Base-by-base conservation (phyloP, 2,797 vertebrate species). In the Argyrosomus regius region DNA sequence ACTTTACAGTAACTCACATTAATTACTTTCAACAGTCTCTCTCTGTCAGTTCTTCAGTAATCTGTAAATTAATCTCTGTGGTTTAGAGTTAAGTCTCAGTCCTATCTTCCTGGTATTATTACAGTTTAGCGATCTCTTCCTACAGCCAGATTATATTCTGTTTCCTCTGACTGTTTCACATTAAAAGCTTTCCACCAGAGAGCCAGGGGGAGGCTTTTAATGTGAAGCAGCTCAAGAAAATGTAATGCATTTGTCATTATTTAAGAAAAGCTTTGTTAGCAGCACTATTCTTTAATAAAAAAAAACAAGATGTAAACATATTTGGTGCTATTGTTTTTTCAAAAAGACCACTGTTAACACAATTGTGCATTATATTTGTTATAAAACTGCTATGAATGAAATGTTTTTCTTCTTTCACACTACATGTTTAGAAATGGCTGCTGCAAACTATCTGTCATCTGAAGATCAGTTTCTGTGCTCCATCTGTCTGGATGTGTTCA, bases 401-500 rank as follows among this genome's bases (percentile, higher is more conserved):
- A 22, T 31, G 18, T 31, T 9, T 35, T 50, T 14, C 11, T 13
- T 31, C 12, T 56, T 58, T 58, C 43, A 46, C 43, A 11, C 28
- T 54, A 2, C 5, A 3, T 46, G 22, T 56, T 9, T 13, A 74
- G 72, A 22, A 5, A 72, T 73, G 71, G 17, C 71, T 45, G 49
- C 59, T 31, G 49, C 48, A 7, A 72, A 12, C 31, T 26, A 3
- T 18, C 57, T 16, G 13, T 5, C 0, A 17, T 48, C 61, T 57
- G 62, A 58, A 39, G 62, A 75, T 17, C 69, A 61, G 57, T 61
- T 72, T 3, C 68, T 60, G 45, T 71, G 68, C 28, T 50, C 28
- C 68, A 71, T 71, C 66, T 68, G 66, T 56, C 52, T 58, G 67
- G 53, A 70, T 70, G 54, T 70, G 17, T 58, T 56, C 69, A 60